phyloP scores from a whole-genome alignment of 1,140 invertebrate genomes.

The Micrasema longulum region DNA sequence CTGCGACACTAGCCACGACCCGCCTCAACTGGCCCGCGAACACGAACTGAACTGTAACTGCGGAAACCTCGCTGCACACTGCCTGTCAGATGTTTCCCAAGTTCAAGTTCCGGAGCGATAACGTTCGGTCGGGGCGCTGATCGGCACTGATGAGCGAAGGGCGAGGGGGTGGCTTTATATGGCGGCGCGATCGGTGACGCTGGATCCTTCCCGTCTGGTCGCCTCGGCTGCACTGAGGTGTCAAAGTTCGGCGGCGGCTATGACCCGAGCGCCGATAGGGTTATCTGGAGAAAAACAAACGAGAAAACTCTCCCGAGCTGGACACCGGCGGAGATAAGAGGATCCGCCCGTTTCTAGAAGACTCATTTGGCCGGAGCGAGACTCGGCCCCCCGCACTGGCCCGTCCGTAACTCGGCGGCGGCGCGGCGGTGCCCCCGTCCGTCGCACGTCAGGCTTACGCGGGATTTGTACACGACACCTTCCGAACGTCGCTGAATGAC shows the following conservation, averaged over 20 bases:
- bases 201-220: conserved; percentile 13
- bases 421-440: too few relatives aligned
- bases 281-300: conserved; percentile 43
- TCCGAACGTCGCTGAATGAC: too few relatives aligned
- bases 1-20: conserved; percentile 28
- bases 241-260: conserved; percentile 44
- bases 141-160: conserved; percentile 26
- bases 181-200: neutral
- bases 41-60: conserved; percentile 1
- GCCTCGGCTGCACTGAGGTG: conserved; percentile 25
- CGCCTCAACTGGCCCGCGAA: conserved; percentile 25
- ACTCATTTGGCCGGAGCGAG: neutral
- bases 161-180: conserved; percentile 29
- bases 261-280: conserved; percentile 30
- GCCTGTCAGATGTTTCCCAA: conserved; percentile 3
- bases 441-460: too few relatives aligned
- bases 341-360: neutral
- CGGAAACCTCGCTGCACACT: conserved; percentile 10
- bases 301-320: conserved; percentile 24
- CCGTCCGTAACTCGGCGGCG: too few relatives aligned
- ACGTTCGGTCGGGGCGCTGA: conserved; percentile 4
- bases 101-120: too few relatives aligned
- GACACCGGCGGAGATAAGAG: conserved; percentile 7
- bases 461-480: too few relatives aligned
- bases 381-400: too few relatives aligned